phyloP scores from a whole-genome alignment of 1,140 invertebrate species.

The Elymnias hypermnestra region DNA sequence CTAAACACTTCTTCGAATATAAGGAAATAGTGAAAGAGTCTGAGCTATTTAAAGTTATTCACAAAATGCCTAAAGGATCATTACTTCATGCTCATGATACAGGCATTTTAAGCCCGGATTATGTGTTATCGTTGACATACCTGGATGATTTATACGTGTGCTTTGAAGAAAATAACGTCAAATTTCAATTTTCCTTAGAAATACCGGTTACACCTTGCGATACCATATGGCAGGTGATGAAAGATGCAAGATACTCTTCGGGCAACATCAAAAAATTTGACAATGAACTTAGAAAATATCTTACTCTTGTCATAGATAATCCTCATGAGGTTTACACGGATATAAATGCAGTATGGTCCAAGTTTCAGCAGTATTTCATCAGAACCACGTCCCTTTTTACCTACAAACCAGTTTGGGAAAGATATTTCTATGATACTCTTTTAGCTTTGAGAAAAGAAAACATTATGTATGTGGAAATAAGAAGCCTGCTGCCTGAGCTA shows the following conservation, averaged over 20 bases:
- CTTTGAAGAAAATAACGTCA: conserved; percentile 38
- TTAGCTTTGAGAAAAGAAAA: conserved; percentile 86
- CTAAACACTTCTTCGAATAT: conserved; percentile 82
- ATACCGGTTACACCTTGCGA: conserved; percentile 28
- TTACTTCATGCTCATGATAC: conserved; percentile 84
- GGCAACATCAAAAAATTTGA: conserved; percentile 76
- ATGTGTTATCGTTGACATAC: conserved; percentile 83
- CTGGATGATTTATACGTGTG: conserved; percentile 83
- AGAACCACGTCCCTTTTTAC: conserved; percentile 78
- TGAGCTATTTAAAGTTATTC: conserved; percentile 81
- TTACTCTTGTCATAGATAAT: conserved; percentile 79
- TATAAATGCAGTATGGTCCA: conserved; percentile 81
- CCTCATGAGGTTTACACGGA: conserved; percentile 79
- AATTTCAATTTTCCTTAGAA: conserved; percentile 57
- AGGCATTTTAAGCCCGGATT: conserved; percentile 79
- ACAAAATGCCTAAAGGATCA: conserved; percentile 83
- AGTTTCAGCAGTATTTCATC: conserved; percentile 81
- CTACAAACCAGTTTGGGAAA: conserved; percentile 83
- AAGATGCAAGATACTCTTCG: conserved; percentile 73
- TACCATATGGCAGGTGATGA: conserved; percentile 76
- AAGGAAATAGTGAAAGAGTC: conserved; percentile 80
- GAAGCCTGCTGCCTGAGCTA: conserved; percentile 75
- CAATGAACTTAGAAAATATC: conserved; percentile 72
- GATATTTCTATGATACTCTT: conserved; percentile 84
- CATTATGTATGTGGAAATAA: conserved; percentile 87